Evolutionary conservation across 92 coral and sea anemone genomes (phyloP).

Genomic region (Porites lobata): DNA sequence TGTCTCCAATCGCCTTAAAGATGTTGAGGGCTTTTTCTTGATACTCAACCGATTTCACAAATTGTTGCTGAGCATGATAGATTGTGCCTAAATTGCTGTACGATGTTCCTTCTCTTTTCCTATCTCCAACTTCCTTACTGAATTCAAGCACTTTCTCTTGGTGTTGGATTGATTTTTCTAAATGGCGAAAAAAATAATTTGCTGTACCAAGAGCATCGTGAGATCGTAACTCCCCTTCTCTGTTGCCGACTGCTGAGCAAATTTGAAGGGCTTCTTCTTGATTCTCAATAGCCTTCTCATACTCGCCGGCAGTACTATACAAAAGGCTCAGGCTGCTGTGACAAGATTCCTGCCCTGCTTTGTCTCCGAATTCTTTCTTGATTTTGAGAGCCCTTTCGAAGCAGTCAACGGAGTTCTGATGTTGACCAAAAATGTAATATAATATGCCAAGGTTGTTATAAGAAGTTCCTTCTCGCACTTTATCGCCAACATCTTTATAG

Average conservation of each 20-base stretch:
- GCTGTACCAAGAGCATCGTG: conserved; percentile 16
- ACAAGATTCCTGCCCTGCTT: conserved; percentile 11
- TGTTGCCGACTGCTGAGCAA: conserved; percentile 13
- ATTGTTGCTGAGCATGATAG: conserved; percentile 10
- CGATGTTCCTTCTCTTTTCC: conserved; percentile 26
- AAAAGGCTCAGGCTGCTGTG: conserved; percentile 37
- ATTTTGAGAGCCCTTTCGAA: conserved; percentile 30
- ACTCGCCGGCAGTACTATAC: conserved; percentile 7
- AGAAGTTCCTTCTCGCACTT: conserved; percentile 36
- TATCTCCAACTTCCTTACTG: conserved; percentile 42
- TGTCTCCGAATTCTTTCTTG: conserved; percentile 35
- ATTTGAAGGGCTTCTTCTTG: conserved; percentile 26
- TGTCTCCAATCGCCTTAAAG: conserved; percentile 40
- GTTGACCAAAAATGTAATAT: conserved; percentile 31
- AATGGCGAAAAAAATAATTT: conserved; percentile 1
- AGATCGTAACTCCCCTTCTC: conserved; percentile 24
- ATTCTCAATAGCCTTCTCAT: conserved; percentile 29
- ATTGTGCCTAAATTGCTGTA: conserved; percentile 29
- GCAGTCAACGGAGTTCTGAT: conserved; percentile 29
- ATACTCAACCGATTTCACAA: conserved; percentile 22
- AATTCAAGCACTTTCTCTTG: conserved; percentile 14
- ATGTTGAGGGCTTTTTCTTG: conserved; percentile 18
- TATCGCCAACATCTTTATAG: conserved; percentile 46
- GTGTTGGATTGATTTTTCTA: conserved; percentile 38
- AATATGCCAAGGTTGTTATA: conserved; percentile 40